Conservation (phyloP, 2,113 vertebrate genomes). For the Hemibagrus wyckioides region DNA sequence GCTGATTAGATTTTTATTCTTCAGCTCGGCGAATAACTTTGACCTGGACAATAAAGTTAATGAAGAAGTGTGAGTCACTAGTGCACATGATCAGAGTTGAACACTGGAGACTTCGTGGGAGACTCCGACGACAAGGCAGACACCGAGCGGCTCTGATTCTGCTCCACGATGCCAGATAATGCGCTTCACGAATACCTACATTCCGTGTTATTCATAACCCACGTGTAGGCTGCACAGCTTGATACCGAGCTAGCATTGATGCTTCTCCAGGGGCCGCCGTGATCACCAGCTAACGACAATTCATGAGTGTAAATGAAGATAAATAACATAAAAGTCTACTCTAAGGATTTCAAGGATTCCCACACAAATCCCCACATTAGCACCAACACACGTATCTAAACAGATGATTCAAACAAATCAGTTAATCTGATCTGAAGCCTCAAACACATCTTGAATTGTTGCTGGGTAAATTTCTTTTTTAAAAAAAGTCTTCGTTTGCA, state of each 20-base stretch:
- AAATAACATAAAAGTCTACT: conserved; percentile 22
- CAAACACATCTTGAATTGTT: conserved; percentile 31
- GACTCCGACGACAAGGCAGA: neutral
- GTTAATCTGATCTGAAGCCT: neutral
- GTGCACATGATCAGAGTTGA: conserved; percentile 49
- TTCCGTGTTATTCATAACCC: conserved; percentile 22
- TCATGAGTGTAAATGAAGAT: conserved; percentile 8
- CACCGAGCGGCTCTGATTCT: neutral
- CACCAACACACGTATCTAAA: neutral
- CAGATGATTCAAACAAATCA: neutral
- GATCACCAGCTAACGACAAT: conserved; percentile 8
- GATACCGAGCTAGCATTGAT: conserved; percentile 1
- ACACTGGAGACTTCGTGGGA: conserved; percentile 40
- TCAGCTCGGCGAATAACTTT: neutral
- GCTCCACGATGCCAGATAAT: conserved; percentile 28
- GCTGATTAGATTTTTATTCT: conserved; percentile 31
- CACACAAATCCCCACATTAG: conserved; percentile 1
- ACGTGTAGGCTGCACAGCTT: conserved; percentile 2
- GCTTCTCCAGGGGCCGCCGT: neutral
- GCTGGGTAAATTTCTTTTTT: neutral
- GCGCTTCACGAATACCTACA: conserved; percentile 30
- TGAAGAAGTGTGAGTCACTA: conserved; percentile 47
- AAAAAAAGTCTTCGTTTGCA: neutral
- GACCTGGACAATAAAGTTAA: conserved; percentile 40
- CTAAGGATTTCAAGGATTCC: conserved; percentile 3